Evolutionary conservation across 1,140 invertebrate genomes (phyloP), one percentile per base, ranked within the genome.

Genomic region (Panonychus citri): DNA sequence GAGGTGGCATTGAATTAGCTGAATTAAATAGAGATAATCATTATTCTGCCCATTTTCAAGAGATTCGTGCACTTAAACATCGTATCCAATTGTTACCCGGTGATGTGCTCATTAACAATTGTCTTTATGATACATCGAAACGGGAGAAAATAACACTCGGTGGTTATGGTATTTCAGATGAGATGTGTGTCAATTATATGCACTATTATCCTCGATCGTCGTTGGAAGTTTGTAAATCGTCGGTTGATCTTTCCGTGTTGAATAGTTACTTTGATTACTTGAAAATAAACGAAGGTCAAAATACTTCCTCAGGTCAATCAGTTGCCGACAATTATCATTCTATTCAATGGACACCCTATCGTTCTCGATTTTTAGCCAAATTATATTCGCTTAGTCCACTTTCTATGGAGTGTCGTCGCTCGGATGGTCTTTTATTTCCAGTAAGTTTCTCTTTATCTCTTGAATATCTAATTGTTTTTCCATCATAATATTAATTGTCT

Each of bases 151-250:
- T 87, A 0, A 93, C 89, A 2, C 70, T 94, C 1, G 75, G 77
- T 25, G 94, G 94, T 1, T 93, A 89, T 70, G 80, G 86, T 2
- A 97, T 97, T 59, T 82, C 78, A n/a, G 90, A 99, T 63, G 95
- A 99, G 71, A 99, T 99, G 95, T 99, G 95, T 68, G 86, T 99
- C 52, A 98, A 96, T 73, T 99, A 98, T 66, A 74, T 98, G 53
- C 91, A 97, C 67, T 99, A 98, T 69, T 99, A 90, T 70, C 95
- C 95, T 1, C 81, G 79, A 25, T 78, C 79, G 1, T 71, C 82
- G 37, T 71, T 99, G 10, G 94, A 98, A 76, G 86, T 97, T 13
- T 97, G 93, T 73, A 97, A 96, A 69, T 95, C 88, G 68, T 86
- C 89, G 0, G 80, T 96, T 19, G 82, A 82, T 26, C 80, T 87